These are phyloP conservation scores for Mormyrus hasselquistii DNA, from an alignment of 2,797 vertebrate genomes.

Conservation along the genomic window DNA sequence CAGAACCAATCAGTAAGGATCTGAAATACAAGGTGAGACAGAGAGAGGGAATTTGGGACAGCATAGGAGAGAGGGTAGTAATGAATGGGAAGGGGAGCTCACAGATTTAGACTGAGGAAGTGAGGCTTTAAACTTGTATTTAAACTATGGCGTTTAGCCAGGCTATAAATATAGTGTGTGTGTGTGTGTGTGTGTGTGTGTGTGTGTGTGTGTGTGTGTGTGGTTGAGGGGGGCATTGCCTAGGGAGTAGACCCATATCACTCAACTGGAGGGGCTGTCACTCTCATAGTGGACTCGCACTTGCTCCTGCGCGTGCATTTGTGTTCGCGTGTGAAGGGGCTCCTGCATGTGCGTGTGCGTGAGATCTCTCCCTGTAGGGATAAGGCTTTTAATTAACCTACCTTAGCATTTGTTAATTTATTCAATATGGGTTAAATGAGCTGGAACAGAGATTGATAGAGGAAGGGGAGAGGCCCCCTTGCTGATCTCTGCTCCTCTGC, in stretches of 20 bases:
- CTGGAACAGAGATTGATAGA: constrained; percentile 33
- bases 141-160: background rate
- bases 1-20: constrained; percentile 50
- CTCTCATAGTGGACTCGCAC: background rate
- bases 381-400: constrained; percentile 58
- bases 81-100: background rate
- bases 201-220: constrained; percentile 21
- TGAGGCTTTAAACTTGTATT: background rate
- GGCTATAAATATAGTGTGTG: background rate
- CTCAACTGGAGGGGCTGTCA: background rate
- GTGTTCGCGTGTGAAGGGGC: constrained; percentile 11
- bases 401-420: constrained; percentile 55
- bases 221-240: background rate
- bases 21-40: constrained; percentile 54
- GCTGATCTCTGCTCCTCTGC: background rate
- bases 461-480: background rate
- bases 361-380: constrained; percentile 42
- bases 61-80: background rate
- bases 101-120: background rate
- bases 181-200: background rate
- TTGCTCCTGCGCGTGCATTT: background rate
- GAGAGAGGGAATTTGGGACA: background rate
- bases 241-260: background rate
- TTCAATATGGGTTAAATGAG: constrained; percentile 44
- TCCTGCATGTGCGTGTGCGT: constrained; percentile 34